Conservation (phyloP, 1,140 invertebrate species). For the Drusus annulatus region DNA sequence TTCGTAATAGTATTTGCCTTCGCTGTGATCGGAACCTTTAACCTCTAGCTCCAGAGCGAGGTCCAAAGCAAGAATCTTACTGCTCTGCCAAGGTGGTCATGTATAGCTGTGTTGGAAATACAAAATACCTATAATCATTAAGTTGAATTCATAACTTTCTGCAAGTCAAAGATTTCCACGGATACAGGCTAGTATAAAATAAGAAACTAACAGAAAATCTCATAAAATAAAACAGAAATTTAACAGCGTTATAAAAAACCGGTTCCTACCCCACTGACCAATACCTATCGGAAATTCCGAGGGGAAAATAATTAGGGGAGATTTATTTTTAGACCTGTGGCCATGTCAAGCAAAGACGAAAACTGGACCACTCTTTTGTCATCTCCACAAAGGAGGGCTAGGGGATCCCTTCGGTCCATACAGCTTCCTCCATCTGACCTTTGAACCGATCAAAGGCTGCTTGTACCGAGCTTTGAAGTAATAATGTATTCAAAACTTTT, state of each 20-base stretch:
- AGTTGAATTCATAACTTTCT: too few species aligned
- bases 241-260: not conserved
- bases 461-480: not conserved
- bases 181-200: too few species aligned
- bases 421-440: conserved; percentile 25
- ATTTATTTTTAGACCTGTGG: too few species aligned
- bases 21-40: too few species aligned
- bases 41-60: too few species aligned
- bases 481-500: not conserved
- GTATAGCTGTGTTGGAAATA: too few species aligned
- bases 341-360: conserved; percentile 7
- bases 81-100: too few species aligned
- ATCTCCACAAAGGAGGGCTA: not conserved
- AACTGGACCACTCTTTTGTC: conserved; percentile 18
- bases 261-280: not conserved
- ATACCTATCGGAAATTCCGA: not conserved
- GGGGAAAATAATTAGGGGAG: not conserved
- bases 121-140: too few species aligned
- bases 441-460: not conserved
- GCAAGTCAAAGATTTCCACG: too few species aligned
- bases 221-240: not conserved
- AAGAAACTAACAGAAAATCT: too few species aligned
- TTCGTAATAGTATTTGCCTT: too few species aligned
- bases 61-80: too few species aligned
- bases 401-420: conserved; percentile 6